These are phyloP conservation scores for Theristicus caerulescens DNA, from an alignment of 2,113 vertebrate species.

Conservation along the genomic window DNA sequence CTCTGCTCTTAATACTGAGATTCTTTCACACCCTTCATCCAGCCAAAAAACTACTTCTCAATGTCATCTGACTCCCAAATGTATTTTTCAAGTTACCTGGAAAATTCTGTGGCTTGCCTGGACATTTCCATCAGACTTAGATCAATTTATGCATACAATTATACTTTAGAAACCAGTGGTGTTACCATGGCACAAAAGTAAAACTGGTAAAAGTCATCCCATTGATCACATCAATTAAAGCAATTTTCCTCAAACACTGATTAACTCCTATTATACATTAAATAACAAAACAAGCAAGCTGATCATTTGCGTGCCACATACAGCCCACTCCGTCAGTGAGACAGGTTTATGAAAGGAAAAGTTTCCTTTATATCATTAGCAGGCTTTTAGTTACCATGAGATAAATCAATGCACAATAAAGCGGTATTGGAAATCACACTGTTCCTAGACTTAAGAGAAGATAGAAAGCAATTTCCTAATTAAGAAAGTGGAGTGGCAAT, in stretches of 20 bases:
- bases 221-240: background rate
- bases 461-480: background rate
- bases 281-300: background rate
- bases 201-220: background rate
- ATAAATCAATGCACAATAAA: background rate
- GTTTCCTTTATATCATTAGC: background rate
- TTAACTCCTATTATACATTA: background rate
- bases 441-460: background rate
- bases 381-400: background rate
- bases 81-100: background rate
- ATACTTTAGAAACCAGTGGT: background rate
- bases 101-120: background rate
- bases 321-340: background rate
- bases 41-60: background rate
- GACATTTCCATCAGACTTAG: background rate
- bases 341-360: background rate
- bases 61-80: background rate
- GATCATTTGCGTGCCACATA: background rate
- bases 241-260: background rate
- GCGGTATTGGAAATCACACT: background rate
- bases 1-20: background rate
- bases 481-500: background rate
- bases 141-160: background rate
- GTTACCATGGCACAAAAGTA: background rate
- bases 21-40: background rate